Percentiles rank a stretch among this genome's conserved stretches.
Evolutionary conservation across 1,140 invertebrate species (phyloP).

Genomic region (Lepidostoma basale): DNA sequence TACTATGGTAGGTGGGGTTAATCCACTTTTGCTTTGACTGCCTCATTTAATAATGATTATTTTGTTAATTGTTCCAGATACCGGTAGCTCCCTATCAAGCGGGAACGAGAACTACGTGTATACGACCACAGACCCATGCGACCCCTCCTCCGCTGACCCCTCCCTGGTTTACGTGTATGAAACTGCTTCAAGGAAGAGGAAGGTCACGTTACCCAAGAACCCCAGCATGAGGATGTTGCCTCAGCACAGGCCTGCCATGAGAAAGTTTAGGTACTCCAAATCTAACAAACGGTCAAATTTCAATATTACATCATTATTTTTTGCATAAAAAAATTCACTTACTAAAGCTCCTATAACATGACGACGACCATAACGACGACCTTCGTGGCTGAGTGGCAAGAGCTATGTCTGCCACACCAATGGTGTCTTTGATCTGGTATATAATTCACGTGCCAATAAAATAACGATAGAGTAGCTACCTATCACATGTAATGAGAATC

Average conservation of each 20-base stretch:
- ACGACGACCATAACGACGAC: too few relatives aligned
- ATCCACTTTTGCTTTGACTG: too few relatives aligned
- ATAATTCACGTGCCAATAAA: too few relatives aligned
- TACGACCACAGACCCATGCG: conserved; percentile 27
- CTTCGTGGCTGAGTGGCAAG: too few relatives aligned
- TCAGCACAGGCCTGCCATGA: conserved; percentile 30
- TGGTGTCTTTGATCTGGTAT: too few relatives aligned
- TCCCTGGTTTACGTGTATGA: conserved; percentile 55
- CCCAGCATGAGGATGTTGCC: conserved; percentile 19
- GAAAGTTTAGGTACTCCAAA: conserved; percentile 46
- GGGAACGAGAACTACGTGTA: conserved; percentile 43
- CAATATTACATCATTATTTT: too few relatives aligned
- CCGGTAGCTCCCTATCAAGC: conserved; percentile 40
- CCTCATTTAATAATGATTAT: background rate
- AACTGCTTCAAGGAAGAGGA: conserved; percentile 44
- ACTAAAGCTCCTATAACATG: too few relatives aligned
- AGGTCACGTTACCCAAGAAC: conserved; percentile 36
- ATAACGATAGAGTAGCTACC: too few relatives aligned
- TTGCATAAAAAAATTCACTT: too few relatives aligned
- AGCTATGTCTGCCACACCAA: too few relatives aligned
- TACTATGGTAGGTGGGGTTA: too few relatives aligned
- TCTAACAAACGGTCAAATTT: conserved; percentile 15
- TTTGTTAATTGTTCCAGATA: conserved; percentile 25
- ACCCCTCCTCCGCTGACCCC: conserved; percentile 51
- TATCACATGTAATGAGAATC: too few relatives aligned